Conservation (phyloP, 2,797 vertebrate species). For the Argentina silus region DNA sequence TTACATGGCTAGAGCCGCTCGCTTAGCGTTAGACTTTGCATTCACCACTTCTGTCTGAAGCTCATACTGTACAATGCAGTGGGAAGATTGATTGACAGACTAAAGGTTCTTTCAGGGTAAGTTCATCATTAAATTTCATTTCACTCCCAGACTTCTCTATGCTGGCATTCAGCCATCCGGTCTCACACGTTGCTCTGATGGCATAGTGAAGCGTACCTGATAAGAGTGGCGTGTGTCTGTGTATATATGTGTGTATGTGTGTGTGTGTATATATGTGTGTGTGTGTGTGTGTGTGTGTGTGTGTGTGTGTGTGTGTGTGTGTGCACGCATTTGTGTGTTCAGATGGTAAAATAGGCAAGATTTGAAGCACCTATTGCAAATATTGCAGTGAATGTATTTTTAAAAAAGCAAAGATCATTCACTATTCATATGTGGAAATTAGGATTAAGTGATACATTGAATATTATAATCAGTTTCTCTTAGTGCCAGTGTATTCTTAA, state of each 20-base stretch:
- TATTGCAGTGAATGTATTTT: not conserved
- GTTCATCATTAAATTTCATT: conserved; percentile 31
- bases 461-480: not conserved
- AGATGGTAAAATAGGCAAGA: not conserved
- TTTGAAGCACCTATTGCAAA: not conserved
- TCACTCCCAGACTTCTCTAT: not conserved
- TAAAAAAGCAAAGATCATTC: not conserved
- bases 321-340: not conserved
- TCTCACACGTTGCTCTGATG: conserved; percentile 6
- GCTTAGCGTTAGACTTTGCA: conserved; percentile 48
- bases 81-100: conserved; percentile 68
- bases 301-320: not conserved
- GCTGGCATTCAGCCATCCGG: conserved; percentile 1
- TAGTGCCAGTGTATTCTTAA: not conserved
- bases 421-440: not conserved
- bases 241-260: conserved; percentile 27
- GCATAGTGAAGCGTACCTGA: not conserved
- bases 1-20: conserved; percentile 66
- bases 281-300: not conserved
- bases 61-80: conserved; percentile 49
- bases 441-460: not conserved
- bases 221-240: conserved; percentile 5
- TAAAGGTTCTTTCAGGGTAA: conserved; percentile 65
- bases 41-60: conserved; percentile 54
- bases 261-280: conserved; percentile 2